These are phyloP conservation scores for Uria lomvia DNA, from an alignment of 2,113 vertebrate genomes.

Conservation along the genomic window DNA sequence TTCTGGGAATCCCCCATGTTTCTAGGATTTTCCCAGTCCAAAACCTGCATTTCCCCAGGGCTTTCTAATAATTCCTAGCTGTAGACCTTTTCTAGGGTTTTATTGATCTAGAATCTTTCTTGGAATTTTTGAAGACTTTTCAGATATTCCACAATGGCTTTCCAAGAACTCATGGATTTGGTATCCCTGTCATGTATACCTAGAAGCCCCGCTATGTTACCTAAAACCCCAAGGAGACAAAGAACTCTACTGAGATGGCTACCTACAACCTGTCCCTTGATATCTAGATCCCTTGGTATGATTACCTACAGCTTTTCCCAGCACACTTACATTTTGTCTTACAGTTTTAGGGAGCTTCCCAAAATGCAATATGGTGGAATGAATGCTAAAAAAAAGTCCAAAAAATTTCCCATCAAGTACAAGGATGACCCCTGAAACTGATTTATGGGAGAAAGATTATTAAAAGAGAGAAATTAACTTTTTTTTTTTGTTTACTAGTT, in stretches of 20 bases:
- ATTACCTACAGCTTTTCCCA: neutral
- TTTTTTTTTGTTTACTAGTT: neutral
- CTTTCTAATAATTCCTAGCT: neutral
- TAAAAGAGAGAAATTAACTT: neutral
- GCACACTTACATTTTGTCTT: neutral
- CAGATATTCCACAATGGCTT: neutral
- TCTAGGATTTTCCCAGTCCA: neutral
- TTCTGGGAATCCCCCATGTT: neutral
- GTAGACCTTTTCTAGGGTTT: neutral
- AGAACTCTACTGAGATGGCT: neutral
- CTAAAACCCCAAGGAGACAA: neutral
- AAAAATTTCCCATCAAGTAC: neutral
- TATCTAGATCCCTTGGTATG: neutral
- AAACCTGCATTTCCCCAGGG: neutral
- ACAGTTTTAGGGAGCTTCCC: neutral
- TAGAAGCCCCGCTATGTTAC: neutral
- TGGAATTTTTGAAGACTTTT: neutral
- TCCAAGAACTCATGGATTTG: neutral
- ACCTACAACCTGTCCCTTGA: neutral
- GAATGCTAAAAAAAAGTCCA: neutral
- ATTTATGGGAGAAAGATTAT: neutral
- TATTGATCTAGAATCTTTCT: neutral
- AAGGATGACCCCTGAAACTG: neutral
- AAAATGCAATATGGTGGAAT: neutral
- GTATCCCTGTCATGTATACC: neutral